Evolutionary conservation across 2,888 invertebrate species (phyloP).

Genomic region (Vandiemenella viatica): DNA sequence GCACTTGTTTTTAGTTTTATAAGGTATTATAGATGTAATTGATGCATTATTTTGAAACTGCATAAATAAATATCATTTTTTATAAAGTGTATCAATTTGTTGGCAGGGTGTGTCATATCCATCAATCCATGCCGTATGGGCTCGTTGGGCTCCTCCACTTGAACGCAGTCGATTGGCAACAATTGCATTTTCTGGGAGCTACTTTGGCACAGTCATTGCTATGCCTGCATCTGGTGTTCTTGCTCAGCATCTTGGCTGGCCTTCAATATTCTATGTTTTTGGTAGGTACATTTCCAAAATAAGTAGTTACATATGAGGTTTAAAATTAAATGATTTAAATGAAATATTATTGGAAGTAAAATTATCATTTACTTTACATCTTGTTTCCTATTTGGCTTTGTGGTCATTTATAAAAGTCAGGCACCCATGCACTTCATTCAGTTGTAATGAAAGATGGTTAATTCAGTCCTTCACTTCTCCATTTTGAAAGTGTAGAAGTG

Average conservation of each 20-base stretch:
- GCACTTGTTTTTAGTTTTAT: too few relatives aligned
- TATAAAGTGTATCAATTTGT: too few relatives aligned
- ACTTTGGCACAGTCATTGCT: slow-evolving; percentile 29
- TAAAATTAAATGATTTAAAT: neutral
- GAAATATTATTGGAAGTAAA: neutral
- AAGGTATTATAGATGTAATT: too few relatives aligned
- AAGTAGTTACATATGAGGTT: neutral
- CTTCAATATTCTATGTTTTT: slow-evolving; percentile 27
- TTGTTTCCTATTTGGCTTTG: neutral
- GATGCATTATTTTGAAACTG: too few relatives aligned
- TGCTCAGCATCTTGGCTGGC: slow-evolving; percentile 25
- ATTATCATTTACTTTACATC: neutral
- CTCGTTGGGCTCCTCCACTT: slow-evolving; percentile 27
- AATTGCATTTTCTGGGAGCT: slow-evolving; percentile 28
- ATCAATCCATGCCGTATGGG: slow-evolving; percentile 27
- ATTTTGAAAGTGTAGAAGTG: too few relatives aligned
- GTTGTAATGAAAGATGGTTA: too few relatives aligned
- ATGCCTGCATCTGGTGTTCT: slow-evolving; percentile 27
- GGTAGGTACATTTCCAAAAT: slow-evolving; percentile 20
- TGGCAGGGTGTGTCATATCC: slow-evolving; percentile 30
- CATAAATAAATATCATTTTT: too few relatives aligned
- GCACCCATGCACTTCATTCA: too few relatives aligned
- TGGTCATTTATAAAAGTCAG: too few relatives aligned
- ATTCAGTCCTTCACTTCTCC: too few relatives aligned
- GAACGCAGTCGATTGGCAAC: slow-evolving; percentile 27